Base-by-base conservation (phyloP, 2,888 invertebrate genomes). In the Plutella xylostella region DNA sequence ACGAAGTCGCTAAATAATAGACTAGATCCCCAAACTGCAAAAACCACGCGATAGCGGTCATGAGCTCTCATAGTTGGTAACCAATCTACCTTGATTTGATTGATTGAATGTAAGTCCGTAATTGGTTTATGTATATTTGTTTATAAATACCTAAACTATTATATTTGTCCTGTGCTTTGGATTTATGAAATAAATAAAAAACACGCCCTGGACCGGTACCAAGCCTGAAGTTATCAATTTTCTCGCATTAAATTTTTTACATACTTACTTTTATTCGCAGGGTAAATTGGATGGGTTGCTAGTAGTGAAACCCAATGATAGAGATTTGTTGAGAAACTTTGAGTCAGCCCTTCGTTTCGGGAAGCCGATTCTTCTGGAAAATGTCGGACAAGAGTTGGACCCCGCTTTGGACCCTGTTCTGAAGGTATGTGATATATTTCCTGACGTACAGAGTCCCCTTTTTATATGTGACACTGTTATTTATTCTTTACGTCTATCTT, bases 331-430 rank as follows among this genome's bases (percentile, higher is more conserved):
- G 46, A 71, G 90, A 54, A 85, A 88, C 55, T 75, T 92, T 42
- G 91, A 92, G 54, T 87, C 91, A 41, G 88, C 89, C 0, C 78
- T 92, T 42, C 87, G 92, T 55, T 87, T 93, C 67, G 89, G 96
- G 1, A 91, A 89, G 58, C 90, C 88, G 4, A 87, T 89, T 49
- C 85, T 97, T 3, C 86, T 97, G 54, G 96, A 97, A 67, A 95
- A 94, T 63, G 90, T 96, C 0, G 91, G 90, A 0, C 89, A 90
- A 52, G 94, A 95, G 48, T 66, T 97, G 12, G 96, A 97, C 63
- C 94, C 96, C 0, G 90, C 93, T 0, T 68, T 97, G 3, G 94
- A 96, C 63, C 93, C 95, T 0, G 88, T 96, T 3, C 76, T 97
- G 0, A 79, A 85, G 66, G 84, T 82, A 28, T n/a, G n/a, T n/a